Base-by-base conservation (phyloP, 1,140 invertebrate species). In the Oryctes rhinoceros region DNA sequence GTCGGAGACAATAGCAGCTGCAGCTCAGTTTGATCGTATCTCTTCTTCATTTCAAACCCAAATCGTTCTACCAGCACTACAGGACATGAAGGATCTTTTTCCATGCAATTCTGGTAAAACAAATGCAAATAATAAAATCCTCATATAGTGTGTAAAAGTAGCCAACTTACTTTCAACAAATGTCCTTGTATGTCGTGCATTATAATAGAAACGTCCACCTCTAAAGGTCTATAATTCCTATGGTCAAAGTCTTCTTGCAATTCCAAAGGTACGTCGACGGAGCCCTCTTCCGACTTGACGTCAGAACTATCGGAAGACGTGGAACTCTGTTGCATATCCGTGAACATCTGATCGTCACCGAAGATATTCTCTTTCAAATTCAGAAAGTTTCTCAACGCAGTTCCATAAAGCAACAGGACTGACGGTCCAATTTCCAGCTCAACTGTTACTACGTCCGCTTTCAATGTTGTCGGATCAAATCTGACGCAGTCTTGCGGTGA, bases 41-140 rank as follows among this genome's bases (percentile, higher is more conserved):
- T 91, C 87, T 99, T 99, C 84, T 97, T 95, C 95, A 99, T 96
- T 90, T 99, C 98, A 89, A 99, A 98, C 4, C 95, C 96, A 83
- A 99, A 94, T 81, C 96, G 90, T 89, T 99, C 97, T 13, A 98
- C 90, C 67, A 97, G 90, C 82, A 98, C 92, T 20, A 96, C 93
- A 0, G 97, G 97, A 89, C 97, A 98, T 0, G 96, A 93, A 9
- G 96, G 94, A 88, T 97, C 96, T 81, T 92, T 92, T 67, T 95
- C 93, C 80, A 92, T 94, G 84, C 96, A 97, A 89, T 96, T 96
- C 90, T 94, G 80, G 76, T 86, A 85, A 78, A 83, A 18, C 79
- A 82, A n/a, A 71, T 39, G 9, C 5, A 44, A 30, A 30, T 30
- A 71, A 24, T 35, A 71, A 18, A 35, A 35, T 13, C 2, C 24